Evolutionary conservation across 2,113 vertebrate species (phyloP).

Genomic region (Morphnarchus princeps): DNA sequence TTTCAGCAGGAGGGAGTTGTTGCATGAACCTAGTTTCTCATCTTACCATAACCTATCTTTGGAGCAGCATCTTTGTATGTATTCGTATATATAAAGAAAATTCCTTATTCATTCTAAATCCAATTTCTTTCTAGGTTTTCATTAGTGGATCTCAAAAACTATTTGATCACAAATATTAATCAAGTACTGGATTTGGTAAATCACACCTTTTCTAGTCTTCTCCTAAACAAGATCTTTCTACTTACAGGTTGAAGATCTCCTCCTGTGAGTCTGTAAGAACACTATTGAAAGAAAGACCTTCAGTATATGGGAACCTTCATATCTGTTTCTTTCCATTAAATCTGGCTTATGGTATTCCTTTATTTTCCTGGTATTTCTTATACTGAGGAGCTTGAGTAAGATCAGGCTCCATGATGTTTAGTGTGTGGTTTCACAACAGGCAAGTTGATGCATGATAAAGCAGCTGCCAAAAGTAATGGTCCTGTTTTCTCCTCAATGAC

Average conservation of each 20-base stretch:
- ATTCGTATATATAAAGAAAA: background rate
- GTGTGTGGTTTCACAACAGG: background rate
- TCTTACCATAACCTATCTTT: conserved; percentile 12
- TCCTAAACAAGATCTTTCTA: background rate
- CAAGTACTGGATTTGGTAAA: background rate
- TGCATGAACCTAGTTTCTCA: background rate
- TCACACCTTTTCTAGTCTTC: background rate
- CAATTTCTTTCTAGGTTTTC: background rate
- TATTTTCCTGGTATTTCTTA: background rate
- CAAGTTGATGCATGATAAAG: background rate
- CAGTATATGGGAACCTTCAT: background rate
- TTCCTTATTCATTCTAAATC: background rate
- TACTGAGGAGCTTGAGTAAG: background rate
- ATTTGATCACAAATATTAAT: background rate
- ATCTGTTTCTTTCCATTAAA: background rate
- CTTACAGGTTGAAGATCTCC: background rate
- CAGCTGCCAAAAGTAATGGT: background rate
- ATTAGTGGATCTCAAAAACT: background rate
- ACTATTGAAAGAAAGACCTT: background rate
- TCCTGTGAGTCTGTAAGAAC: background rate
- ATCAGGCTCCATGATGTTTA: background rate
- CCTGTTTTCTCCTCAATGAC: background rate
- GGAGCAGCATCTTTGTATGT: background rate
- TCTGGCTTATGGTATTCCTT: background rate
- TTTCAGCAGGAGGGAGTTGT: background rate